These are phyloP conservation scores for Turritopsis dohrnii DNA, from an alignment of 30 jellyfish, hydroid and myxozoan species.

Conservation along the genomic window DNA sequence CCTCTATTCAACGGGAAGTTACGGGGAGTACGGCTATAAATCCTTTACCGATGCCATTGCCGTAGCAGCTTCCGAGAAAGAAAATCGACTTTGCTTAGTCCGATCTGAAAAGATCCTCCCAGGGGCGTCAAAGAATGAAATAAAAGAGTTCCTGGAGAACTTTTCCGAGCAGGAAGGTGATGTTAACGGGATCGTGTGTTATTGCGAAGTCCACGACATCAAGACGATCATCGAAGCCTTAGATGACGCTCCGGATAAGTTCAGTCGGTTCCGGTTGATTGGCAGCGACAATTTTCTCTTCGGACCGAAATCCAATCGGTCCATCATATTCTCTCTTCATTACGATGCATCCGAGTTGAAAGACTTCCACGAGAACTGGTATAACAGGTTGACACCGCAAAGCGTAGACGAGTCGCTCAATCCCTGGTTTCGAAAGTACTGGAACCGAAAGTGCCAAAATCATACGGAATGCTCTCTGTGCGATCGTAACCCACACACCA, in stretches of 20 bases:
- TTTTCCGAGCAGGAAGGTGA: conserved; percentile 17
- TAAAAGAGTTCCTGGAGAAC: conserved; percentile 21
- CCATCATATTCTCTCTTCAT: conserved; percentile 51
- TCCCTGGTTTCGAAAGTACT: conserved; percentile 64
- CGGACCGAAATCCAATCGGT: conserved; percentile 32
- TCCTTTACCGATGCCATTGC: conserved; percentile 38
- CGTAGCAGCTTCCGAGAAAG: conserved; percentile 18
- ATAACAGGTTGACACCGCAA: conserved; percentile 39
- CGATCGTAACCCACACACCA: conserved; percentile 15
- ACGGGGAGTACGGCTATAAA: conserved; percentile 62
- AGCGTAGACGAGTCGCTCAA: conserved; percentile 24
- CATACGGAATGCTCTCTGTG: conserved; percentile 13
- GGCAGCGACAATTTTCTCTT: conserved; percentile 51
- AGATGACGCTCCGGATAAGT: background rate
- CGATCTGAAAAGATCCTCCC: conserved; percentile 40
- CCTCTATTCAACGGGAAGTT: conserved; percentile 54
- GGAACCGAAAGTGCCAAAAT: conserved; percentile 48
- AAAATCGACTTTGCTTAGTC: conserved; percentile 41
- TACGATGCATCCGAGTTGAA: conserved; percentile 22
- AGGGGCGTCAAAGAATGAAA: background rate
- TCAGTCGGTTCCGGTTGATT: conserved; percentile 35
- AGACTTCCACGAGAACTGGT: conserved; percentile 46
- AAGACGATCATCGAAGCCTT: conserved; percentile 37
- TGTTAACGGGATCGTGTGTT: conserved; percentile 64
- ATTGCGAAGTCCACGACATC: conserved; percentile 60